Evolutionary conservation across 2,797 vertebrate species (phyloP).

Genomic region (Eulemur mongoz): DNA sequence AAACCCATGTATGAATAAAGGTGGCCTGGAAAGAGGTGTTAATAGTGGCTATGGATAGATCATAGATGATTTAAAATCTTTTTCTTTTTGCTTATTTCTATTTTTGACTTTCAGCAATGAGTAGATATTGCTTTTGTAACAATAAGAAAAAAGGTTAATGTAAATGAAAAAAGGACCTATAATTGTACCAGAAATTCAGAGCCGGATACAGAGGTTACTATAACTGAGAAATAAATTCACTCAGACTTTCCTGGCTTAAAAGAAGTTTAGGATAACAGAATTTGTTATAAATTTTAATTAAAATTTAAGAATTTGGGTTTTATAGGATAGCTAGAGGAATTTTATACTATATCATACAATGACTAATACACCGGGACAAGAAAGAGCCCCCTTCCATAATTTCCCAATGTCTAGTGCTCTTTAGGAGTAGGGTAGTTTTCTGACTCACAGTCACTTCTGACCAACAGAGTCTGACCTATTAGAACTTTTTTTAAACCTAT

Average conservation of each 20-base stretch:
- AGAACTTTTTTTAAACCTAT: background rate
- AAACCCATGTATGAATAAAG: background rate
- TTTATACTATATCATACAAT: background rate
- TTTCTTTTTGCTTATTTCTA: background rate
- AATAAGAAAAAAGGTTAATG: background rate
- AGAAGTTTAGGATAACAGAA: background rate
- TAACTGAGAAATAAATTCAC: constrained; percentile 32
- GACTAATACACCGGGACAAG: background rate
- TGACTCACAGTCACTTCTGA: background rate
- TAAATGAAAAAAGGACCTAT: constrained; percentile 1
- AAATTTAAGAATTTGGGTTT: background rate
- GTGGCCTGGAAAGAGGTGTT: background rate
- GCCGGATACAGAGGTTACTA: background rate
- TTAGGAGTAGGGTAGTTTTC: background rate
- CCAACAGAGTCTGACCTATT: background rate
- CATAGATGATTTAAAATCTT: background rate
- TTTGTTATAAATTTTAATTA: background rate
- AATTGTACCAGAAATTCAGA: constrained; percentile 16
- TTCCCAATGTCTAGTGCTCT: background rate
- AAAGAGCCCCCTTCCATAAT: background rate
- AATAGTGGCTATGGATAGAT: background rate
- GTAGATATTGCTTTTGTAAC: constrained; percentile 1
- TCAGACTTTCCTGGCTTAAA: constrained; percentile 29
- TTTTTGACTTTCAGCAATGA: constrained; percentile 38
- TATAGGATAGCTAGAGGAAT: background rate